Base-by-base conservation (phyloP, 2,797 vertebrate genomes). In the Anableps anableps region DNA sequence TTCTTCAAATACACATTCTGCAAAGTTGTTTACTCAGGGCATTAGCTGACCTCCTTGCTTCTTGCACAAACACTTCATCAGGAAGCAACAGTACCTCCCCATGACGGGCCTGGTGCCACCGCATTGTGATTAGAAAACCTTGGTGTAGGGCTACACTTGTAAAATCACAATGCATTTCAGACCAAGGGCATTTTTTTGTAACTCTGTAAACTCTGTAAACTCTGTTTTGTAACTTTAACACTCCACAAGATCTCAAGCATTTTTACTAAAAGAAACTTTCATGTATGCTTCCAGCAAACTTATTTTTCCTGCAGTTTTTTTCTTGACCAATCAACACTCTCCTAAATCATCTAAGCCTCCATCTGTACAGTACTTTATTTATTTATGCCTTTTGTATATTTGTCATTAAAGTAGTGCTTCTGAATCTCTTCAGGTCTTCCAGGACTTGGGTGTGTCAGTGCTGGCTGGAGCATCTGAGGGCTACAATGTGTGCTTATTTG, bases 401-500 rank as follows among this genome's bases (percentile, higher is more conserved):
- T 89, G 31, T 78, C 26, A 80, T 81, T 89, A 1, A 80, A 13
- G 50, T 6, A 51, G 64, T 75, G 72, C 83, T 58, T 82, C 62
- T 76, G 75, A 14, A 72, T 88, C 66, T 83, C 68, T 38, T 93
- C 91, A 99, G 99, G 96, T 99, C 87, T 99, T 99, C 92, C 97
- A 97, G 93, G 99, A 99, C 88, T 96, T 99, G 92, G 99, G 99
- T 38, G 96, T 96, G 83, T 97, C 96, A 16, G 97, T 99, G 68
- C 93, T 99, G 78, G 96, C 97, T 0, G 97, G 97, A 88, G 98
- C 98, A 10, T 95, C 97, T 17, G 95, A 95, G 92, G 99, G 99
- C 78, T 99, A 99, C 94, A 99, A 99, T 21, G 97, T 99, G 87
- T 99, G 98, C 89, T 95, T 99, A 80, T 99, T 99, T 95, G 99